Conservation (phyloP, 2,113 vertebrate species). For the Hyla sarda region DNA sequence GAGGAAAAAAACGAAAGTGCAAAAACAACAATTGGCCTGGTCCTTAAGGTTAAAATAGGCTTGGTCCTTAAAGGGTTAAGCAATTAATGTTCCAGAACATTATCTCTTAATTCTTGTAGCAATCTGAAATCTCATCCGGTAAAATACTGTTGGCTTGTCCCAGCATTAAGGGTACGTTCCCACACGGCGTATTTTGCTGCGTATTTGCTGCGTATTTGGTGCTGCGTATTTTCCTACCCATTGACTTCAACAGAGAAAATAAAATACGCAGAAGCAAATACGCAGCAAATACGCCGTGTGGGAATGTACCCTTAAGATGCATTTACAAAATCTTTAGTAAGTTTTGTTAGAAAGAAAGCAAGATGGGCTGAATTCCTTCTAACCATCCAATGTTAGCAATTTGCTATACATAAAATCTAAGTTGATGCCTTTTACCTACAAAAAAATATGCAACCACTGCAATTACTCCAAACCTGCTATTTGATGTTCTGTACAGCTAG, state of each 20-base stretch:
- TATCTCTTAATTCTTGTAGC: neutral
- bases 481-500: slow-evolving; percentile 14
- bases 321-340: slow-evolving; percentile 32
- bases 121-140: neutral
- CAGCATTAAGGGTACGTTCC: too few relatives aligned
- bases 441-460: slow-evolving; percentile 25
- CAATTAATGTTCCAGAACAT: neutral
- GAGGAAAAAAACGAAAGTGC: too few relatives aligned
- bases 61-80: too few relatives aligned
- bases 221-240: too few relatives aligned
- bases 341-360: slow-evolving; percentile 43
- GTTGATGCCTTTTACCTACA: slow-evolving; percentile 26
- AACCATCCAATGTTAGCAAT: slow-evolving; percentile 24
- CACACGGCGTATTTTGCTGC: too few relatives aligned
- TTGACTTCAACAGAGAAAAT: too few relatives aligned
- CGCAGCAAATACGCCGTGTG: too few relatives aligned
- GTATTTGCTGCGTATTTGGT: too few relatives aligned
- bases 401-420: slow-evolving; percentile 47
- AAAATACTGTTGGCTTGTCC: neutral
- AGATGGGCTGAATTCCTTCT: slow-evolving; percentile 19
- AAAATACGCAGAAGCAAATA: too few relatives aligned
- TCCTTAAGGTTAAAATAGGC: too few relatives aligned
- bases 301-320: too few relatives aligned
- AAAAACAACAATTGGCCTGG: too few relatives aligned
- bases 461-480: slow-evolving; percentile 46